Evolutionary conservation across 2,113 vertebrate species (phyloP).

Genomic region (Alces alces): DNA sequence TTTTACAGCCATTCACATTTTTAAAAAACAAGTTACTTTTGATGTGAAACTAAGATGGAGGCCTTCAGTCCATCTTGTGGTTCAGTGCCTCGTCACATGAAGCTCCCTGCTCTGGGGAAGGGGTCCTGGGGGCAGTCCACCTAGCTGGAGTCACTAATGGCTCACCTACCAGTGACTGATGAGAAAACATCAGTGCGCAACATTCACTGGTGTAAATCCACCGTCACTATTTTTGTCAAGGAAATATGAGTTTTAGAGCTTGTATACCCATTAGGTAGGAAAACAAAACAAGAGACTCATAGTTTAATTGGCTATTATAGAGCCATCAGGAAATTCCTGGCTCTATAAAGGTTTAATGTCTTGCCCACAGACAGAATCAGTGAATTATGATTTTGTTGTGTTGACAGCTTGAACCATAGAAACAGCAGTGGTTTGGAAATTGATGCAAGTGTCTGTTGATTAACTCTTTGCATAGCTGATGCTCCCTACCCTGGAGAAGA

Average conservation of each 20-base stretch:
- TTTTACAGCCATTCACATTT: constrained; percentile 71
- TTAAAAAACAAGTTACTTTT: constrained; percentile 32
- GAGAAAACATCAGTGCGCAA: constrained; percentile 30
- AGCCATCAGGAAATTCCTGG: background rate
- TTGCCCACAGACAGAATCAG: background rate
- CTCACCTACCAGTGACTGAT: background rate
- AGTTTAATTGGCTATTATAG: background rate
- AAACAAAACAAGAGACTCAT: background rate
- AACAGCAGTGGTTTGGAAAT: background rate
- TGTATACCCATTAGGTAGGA: background rate
- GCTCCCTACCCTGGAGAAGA: background rate
- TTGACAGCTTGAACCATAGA: background rate
- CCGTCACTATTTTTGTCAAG: background rate
- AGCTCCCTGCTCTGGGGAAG: background rate
- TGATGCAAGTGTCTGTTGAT: background rate
- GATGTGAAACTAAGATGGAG: background rate
- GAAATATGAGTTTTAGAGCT: background rate
- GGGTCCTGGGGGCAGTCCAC: background rate
- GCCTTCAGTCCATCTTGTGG: background rate
- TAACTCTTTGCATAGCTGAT: background rate
- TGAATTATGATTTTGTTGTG: background rate
- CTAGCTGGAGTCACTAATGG: background rate
- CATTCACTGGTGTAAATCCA: background rate
- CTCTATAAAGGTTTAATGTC: background rate
- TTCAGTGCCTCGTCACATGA: background rate